Conservation (phyloP, 2,888 invertebrate species). For the Noctua pronuba region DNA sequence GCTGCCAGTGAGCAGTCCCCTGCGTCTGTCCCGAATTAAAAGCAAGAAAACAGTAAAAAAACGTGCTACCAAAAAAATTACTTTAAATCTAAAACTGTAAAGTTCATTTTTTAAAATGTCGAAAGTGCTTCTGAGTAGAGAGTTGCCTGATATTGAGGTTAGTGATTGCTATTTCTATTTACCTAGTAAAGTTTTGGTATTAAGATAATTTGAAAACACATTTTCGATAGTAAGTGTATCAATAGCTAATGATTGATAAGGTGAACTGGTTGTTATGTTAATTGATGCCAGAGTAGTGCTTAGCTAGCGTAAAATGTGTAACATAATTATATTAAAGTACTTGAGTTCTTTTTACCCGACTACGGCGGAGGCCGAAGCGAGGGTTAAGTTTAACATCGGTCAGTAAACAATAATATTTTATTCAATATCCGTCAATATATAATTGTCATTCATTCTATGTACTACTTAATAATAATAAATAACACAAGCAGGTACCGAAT, state of each 20-base stretch:
- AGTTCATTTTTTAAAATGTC: slow-evolving; percentile 79
- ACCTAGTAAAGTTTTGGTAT: slow-evolving; percentile 22
- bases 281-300: background rate
- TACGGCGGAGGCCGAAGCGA: background rate
- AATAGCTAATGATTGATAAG: background rate
- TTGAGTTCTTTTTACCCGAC: background rate
- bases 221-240: background rate
- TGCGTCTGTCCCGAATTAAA: slow-evolving; percentile 67
- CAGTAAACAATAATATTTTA: background rate
- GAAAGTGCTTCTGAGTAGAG: slow-evolving; percentile 91
- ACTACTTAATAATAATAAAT: background rate
- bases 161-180: slow-evolving; percentile 71
- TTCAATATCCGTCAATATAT: background rate
- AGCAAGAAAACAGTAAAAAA: slow-evolving; percentile 34
- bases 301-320: background rate
- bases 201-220: slow-evolving; percentile 8
- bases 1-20: slow-evolving; percentile 90
- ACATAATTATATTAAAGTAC: background rate
- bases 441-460: background rate
- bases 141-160: slow-evolving; percentile 96
- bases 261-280: background rate
- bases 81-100: slow-evolving; percentile 8
- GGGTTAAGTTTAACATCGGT: background rate
- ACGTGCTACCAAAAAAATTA: slow-evolving; percentile 26
- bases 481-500: background rate